Base-by-base conservation (phyloP, 1,140 invertebrate genomes). In the Lepidotrigona ventralis region DNA sequence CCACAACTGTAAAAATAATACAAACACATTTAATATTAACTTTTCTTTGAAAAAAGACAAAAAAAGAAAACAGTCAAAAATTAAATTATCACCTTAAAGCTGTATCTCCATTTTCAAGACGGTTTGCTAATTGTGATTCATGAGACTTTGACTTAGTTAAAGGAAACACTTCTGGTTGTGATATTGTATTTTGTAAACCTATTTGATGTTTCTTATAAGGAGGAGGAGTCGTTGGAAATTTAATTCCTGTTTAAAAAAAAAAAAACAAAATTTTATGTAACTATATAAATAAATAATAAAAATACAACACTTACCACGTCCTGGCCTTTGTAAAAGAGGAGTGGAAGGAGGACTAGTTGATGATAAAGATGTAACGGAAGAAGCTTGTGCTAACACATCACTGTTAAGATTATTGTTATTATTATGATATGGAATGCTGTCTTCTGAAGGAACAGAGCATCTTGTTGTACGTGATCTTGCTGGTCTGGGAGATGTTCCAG, bases 91-190 rank as follows among this genome's bases (percentile, higher is more conserved):
- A 94, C 94, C 91, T 93, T 79, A 90, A 63, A 84, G 83, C 87
- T 79, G 89, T 83, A 81, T 94, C 94, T 19, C 94, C 95, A 90
- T 85, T 87, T 90, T 94, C 95, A 76, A 95, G 93, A 93, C 95
- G 95, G 94, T 95, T 96, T 53, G 96, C 97, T 39, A 98, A 95
- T 92, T 98, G 98, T 17, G 97, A 98, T 94, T 99, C 98, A 93
- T 98, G 98, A 54, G 98, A 98, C 90, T 98, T 97, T 78, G 98
- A 98, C 94, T 98, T 98, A 53, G 96, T 98, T 77, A 98, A 94
- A 26, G 97, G 96, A 91, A 95, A 95, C 51, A 94, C 92, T 86
- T 96, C 95, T 76, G 95, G 93, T 83, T 95, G 92, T 46, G 94
- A 89, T 63, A 93, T 92, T 86, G 89, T 91, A 85, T 91, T 90